A percentile compares a stretch with the other conserved stretches of the same genome.
Conservation (phyloP, 2,797 vertebrate genomes). For the Epinephelus awoara region DNA sequence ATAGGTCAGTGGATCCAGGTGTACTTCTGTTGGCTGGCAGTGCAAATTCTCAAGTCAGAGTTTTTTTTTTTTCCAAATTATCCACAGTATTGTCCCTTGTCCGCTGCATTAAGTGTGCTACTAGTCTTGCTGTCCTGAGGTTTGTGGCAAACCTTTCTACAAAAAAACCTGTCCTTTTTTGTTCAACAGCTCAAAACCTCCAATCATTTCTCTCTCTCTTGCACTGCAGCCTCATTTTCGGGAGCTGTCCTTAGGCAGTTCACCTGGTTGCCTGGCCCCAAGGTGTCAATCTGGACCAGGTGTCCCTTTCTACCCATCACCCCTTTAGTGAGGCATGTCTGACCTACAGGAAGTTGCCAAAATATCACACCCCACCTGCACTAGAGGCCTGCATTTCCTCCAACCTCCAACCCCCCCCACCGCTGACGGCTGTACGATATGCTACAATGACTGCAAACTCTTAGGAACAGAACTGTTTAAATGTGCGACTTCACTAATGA, state of each 20-base stretch:
- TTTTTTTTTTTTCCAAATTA: too few relatives aligned
- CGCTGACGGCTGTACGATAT: constrained; percentile 36
- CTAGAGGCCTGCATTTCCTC: constrained; percentile 42
- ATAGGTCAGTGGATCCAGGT: background rate
- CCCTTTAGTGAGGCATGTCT: constrained; percentile 56
- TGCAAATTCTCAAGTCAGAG: background rate
- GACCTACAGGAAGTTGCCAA: constrained; percentile 61
- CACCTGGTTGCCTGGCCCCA: constrained; percentile 61
- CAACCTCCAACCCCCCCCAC: constrained; percentile 19
- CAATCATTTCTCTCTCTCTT: background rate
- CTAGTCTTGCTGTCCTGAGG: constrained; percentile 5
- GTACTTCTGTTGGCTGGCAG: constrained; percentile 11
- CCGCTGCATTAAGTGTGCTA: background rate
- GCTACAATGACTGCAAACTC: constrained; percentile 39
- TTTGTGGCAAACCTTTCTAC: constrained; percentile 5
- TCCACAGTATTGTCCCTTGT: background rate
- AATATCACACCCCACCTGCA: constrained; percentile 53
- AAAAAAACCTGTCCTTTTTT: constrained; percentile 2
- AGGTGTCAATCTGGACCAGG: constrained; percentile 65
- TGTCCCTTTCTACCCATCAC: constrained; percentile 52
- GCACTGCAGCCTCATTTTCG: constrained; percentile 34
- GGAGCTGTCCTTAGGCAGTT: constrained; percentile 51
- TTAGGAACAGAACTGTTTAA: constrained; percentile 46
- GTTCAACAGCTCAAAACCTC: constrained; percentile 20
- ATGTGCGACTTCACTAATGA: constrained; percentile 60